Conservation (phyloP, 1,140 invertebrate species). For the Elysia chlorotica region DNA sequence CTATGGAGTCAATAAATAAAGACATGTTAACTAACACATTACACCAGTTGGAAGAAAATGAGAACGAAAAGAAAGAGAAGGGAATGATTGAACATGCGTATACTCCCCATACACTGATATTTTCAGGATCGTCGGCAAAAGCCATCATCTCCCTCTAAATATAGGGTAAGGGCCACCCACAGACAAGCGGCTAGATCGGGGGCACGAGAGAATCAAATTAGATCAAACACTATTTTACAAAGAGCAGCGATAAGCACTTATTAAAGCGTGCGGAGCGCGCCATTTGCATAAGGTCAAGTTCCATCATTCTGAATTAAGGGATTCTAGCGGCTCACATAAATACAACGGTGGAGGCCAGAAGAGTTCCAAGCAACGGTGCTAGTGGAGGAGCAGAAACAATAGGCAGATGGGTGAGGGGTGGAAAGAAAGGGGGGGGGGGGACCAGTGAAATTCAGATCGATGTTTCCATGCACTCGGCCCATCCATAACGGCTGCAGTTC, state of each 20-base stretch:
- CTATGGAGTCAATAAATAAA: too few relatives aligned
- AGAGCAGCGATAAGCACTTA: background rate
- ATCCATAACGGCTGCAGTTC: too few relatives aligned
- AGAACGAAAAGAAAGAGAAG: too few relatives aligned
- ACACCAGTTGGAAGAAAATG: too few relatives aligned
- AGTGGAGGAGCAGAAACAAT: background rate
- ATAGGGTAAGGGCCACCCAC: too few relatives aligned
- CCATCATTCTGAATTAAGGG: slow-evolving; percentile 7
- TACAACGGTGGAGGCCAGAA: background rate
- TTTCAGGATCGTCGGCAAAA: too few relatives aligned
- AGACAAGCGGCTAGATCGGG: too few relatives aligned
- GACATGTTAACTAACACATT: too few relatives aligned
- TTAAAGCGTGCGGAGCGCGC: background rate
- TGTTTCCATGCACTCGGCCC: background rate
- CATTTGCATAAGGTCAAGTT: slow-evolving; percentile 4
- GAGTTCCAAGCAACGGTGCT: background rate
- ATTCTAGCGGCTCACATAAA: background rate
- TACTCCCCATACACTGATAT: too few relatives aligned
- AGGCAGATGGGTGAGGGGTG: background rate
- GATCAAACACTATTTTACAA: background rate
- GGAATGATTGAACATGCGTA: too few relatives aligned
- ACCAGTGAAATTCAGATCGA: too few relatives aligned
- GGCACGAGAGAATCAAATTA: slow-evolving; percentile 1
- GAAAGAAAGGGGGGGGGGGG: background rate
- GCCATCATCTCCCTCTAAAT: too few relatives aligned